Evolutionary conservation across 2,113 vertebrate genomes (phyloP).

Genomic region (Micromys minutus): DNA sequence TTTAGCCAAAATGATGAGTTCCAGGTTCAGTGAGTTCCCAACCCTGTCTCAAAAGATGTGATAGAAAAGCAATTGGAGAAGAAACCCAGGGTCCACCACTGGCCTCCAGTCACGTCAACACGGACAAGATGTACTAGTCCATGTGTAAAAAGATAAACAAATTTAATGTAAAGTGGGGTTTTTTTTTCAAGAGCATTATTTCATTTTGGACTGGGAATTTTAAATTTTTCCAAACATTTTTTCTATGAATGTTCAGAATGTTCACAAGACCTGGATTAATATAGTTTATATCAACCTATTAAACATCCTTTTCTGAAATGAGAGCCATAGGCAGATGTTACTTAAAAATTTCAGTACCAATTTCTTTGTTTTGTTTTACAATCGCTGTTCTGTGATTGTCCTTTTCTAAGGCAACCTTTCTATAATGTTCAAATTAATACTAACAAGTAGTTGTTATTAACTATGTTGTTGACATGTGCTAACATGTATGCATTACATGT

Average conservation of each 20-base stretch:
- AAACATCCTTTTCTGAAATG: slow-evolving; percentile 11
- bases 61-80: not conserved
- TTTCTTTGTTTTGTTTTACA: slow-evolving; percentile 47
- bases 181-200: not conserved
- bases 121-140: not conserved
- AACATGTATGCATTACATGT: not conserved
- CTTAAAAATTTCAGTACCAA: not conserved
- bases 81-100: not conserved
- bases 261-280: not conserved
- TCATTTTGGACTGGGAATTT: slow-evolving; percentile 50
- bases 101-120: no score
- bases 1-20: not conserved
- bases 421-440: not conserved
- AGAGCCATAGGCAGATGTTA: not conserved
- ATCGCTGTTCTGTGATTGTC: not conserved
- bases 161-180: slow-evolving; percentile 20
- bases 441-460: slow-evolving; percentile 52
- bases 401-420: slow-evolving; percentile 2
- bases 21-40: not conserved
- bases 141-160: not conserved
- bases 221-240: not conserved
- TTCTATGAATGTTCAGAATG: not conserved
- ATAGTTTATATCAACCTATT: not conserved
- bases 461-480: not conserved
- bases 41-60: not conserved